Conservation (phyloP, 2,888 invertebrate genomes). For the Achlya flavicornis region DNA sequence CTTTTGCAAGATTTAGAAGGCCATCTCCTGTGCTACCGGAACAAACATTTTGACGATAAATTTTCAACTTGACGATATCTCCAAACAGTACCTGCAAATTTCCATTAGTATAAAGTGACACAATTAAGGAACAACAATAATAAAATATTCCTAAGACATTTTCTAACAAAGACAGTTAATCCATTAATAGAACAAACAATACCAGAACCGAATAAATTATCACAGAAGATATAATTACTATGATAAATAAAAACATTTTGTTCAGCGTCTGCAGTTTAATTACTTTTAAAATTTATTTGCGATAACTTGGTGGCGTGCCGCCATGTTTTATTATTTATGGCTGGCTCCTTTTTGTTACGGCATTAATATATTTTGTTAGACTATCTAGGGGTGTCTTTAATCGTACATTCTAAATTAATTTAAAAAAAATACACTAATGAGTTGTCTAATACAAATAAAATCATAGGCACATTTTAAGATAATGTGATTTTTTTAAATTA, state of each 20-base stretch:
- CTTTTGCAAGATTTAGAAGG: too few species aligned
- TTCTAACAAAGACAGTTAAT: background rate
- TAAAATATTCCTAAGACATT: background rate
- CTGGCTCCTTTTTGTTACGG: conserved; percentile 4
- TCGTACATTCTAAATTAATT: background rate
- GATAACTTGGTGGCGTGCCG: conserved; percentile 26
- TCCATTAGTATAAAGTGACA: background rate
- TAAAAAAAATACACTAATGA: too few species aligned
- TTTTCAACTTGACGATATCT: too few species aligned
- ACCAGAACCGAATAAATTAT: background rate
- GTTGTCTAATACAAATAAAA: too few species aligned
- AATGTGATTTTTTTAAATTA: too few species aligned
- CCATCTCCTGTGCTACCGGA: too few species aligned
- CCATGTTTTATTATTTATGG: conserved; percentile 24
- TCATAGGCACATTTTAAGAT: too few species aligned
- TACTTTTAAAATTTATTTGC: conserved; percentile 32
- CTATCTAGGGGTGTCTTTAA: background rate
- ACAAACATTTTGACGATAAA: too few species aligned
- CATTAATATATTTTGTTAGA: background rate
- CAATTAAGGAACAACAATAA: background rate
- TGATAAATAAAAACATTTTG: conserved; percentile 32
- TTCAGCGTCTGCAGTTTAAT: conserved; percentile 24
- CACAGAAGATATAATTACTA: conserved; percentile 26
- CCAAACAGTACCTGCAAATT: too few species aligned
- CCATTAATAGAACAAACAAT: conserved; percentile 8